Evolutionary conservation across 2,113 vertebrate genomes (phyloP), one percentile per base, ranked within the genome.

Genomic region (Elephas maximus): DNA sequence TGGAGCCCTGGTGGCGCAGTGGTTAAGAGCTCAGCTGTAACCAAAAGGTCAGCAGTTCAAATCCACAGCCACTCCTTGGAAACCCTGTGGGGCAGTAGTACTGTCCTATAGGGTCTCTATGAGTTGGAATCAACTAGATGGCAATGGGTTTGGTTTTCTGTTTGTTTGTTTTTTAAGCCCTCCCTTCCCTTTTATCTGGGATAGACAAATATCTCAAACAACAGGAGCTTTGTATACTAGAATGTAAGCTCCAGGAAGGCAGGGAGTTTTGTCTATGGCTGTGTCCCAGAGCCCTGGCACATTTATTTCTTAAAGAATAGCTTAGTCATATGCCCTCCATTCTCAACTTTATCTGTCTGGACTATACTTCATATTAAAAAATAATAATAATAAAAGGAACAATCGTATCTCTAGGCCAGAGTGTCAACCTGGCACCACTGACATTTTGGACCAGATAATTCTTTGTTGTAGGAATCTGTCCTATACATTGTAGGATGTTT

Each of bases 191-290:
- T 78, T 90, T 37, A 62, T 71, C 65, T 71, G 78, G 91, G 93
- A 84, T 88, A 98, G 76, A 62, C 57, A 92, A 97, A 8, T 33
- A 79, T 83, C 95, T 96, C 57, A 18, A 93, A 81, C 20, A 60
- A 84, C 10, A 74, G 79, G 6, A 30, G 26, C 4, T 63, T 20
- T 73, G 18, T 5, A 4, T 10, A 48, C 33, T 44, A 44, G 41
- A 95, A 78, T 0, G 0, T 44, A n/a, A n/a, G 6, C 15, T 48
- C 62, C 11, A 2, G 1, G 33, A 81, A 23, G 44, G 18, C 45
- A 82, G 26, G 63, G 37, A 26, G 23, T 20, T 44, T 7, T 30
- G 30, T 18, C 82, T 21, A 14, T 10, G 14, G 28, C 57, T 33
- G 1, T 0, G 24, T 30, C 78, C 37, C 45, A 82, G 3, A 65